Evolutionary conservation across 2,797 vertebrate genomes (phyloP).

Genomic region (Leuciscus waleckii): DNA sequence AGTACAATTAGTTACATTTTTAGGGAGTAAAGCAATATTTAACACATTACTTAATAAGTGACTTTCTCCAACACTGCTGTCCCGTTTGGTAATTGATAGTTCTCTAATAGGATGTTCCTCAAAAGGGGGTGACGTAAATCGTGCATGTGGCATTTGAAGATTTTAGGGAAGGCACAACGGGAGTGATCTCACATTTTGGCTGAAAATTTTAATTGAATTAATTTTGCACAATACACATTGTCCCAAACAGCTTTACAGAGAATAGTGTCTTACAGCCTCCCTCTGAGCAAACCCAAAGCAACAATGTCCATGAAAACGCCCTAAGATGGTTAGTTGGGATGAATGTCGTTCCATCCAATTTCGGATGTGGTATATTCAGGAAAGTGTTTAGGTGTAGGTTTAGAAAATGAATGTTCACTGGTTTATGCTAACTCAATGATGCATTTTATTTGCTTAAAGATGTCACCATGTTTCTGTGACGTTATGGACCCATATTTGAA

Average conservation of each 20-base stretch:
- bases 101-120: conserved; percentile 2
- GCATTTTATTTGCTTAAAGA: neutral
- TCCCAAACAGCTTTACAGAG: conserved; percentile 27
- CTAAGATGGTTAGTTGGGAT: neutral
- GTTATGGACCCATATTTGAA: neutral
- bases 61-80: neutral
- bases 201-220: neutral
- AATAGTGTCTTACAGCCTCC: conserved; percentile 12
- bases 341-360: neutral
- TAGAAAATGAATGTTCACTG: neutral
- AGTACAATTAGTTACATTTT: neutral
- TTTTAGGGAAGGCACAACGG: neutral
- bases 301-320: neutral
- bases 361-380: neutral
- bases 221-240: conserved; percentile 14
- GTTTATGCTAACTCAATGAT: neutral
- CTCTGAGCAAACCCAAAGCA: neutral
- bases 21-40: neutral
- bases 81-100: neutral
- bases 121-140: neutral
- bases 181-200: neutral
- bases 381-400: neutral
- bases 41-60: neutral
- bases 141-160: neutral
- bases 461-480: neutral